Conservation (phyloP, 2,797 vertebrate species). For the Nyctalus aviator region DNA sequence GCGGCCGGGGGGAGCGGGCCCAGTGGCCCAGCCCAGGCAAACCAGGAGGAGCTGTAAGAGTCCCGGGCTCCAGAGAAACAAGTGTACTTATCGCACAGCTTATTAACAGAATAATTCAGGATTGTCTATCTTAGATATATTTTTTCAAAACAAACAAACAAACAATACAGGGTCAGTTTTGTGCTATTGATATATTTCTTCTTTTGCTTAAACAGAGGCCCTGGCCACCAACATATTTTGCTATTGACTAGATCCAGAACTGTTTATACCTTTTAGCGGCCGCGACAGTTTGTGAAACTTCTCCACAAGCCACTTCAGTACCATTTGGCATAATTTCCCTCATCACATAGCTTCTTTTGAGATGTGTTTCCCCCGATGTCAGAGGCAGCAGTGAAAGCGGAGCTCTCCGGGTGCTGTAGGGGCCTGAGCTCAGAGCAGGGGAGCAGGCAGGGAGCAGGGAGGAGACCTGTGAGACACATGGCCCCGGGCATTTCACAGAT, state of each 20-base stretch:
- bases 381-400: background rate
- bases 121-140: constrained; percentile 83
- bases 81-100: constrained; percentile 77
- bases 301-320: constrained; percentile 63
- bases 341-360: constrained; percentile 63
- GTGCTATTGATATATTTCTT: constrained; percentile 79
- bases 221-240: constrained; percentile 77
- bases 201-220: constrained; percentile 80
- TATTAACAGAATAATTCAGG: constrained; percentile 73
- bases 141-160: constrained; percentile 75
- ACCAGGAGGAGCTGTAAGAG: constrained; percentile 90
- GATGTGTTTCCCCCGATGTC: background rate
- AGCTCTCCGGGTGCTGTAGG: constrained; percentile 48
- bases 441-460: background rate
- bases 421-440: constrained; percentile 12
- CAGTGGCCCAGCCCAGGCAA: constrained; percentile 72
- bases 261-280: constrained; percentile 39
- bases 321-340: constrained; percentile 65
- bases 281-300: constrained; percentile 58
- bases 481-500: constrained; percentile 66
- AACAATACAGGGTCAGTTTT: constrained; percentile 82
- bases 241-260: constrained; percentile 72
- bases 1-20: constrained; percentile 63
- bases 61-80: background rate
- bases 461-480: constrained; percentile 75